phyloP scores from a whole-genome alignment of 2,797 vertebrate genomes.

The Eulemur rubriventer region DNA sequence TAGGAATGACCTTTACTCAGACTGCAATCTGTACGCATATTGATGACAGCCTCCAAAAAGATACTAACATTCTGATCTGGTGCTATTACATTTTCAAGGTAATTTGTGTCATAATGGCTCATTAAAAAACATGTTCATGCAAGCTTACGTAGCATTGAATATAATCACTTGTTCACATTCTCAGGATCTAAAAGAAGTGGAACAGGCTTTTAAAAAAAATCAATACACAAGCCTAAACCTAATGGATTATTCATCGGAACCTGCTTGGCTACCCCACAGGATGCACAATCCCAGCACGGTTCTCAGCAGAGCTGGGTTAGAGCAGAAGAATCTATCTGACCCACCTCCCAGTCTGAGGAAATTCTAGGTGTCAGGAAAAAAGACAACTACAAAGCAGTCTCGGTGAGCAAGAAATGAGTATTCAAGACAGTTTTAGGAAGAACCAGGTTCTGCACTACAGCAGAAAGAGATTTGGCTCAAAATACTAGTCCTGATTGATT shows the following conservation, averaged over 20 bases:
- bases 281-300: background rate
- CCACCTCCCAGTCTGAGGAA: background rate
- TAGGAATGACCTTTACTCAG: conserved; percentile 36
- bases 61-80: background rate
- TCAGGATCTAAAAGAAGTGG: background rate
- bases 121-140: conserved; percentile 48
- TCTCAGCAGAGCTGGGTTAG: background rate
- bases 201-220: conserved; percentile 52
- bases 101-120: conserved; percentile 42
- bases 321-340: background rate
- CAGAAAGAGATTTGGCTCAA: background rate
- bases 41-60: conserved; percentile 40
- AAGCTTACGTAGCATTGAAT: background rate
- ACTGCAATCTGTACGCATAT: conserved; percentile 35
- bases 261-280: background rate
- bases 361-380: background rate
- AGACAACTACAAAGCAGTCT: background rate
- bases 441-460: background rate
- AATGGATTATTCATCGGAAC: conserved; percentile 33
- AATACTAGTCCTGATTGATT: background rate
- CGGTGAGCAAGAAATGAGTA: background rate
- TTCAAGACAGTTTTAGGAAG: background rate
- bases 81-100: conserved; percentile 33
- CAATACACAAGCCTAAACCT: conserved; percentile 26
- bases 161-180: conserved; percentile 29